A percentile compares a stretch with the other conserved stretches of the same genome.
Evolutionary conservation across 1,140 invertebrate genomes (phyloP).

Genomic region (Aporrectodea caliginosa): DNA sequence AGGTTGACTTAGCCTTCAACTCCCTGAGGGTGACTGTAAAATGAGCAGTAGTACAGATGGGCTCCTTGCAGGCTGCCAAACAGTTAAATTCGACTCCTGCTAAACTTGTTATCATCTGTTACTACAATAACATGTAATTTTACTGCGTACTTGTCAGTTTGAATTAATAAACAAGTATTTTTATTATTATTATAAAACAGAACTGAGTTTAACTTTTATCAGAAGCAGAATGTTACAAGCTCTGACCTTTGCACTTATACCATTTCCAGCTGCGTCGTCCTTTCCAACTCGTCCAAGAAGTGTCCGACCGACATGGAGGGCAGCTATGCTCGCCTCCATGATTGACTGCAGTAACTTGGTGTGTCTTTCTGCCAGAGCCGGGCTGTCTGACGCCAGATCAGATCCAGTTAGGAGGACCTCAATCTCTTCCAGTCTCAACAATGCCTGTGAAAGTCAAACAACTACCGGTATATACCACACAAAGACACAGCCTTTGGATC

Average conservation of each 20-base stretch:
- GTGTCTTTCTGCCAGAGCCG: constrained; percentile 66
- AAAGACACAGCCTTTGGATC: too few relatives aligned
- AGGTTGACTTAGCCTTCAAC: too few relatives aligned
- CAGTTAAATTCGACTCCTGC: too few relatives aligned
- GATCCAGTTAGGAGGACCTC: constrained; percentile 68
- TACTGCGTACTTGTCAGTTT: too few relatives aligned
- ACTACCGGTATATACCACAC: too few relatives aligned
- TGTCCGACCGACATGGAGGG: constrained; percentile 68
- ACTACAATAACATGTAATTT: too few relatives aligned
- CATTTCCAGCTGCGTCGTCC: constrained; percentile 65
- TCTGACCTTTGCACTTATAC: constrained; percentile 54
- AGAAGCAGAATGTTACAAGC: neutral
- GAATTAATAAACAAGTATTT: too few relatives aligned
- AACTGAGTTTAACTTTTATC: too few relatives aligned
- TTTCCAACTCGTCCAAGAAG: constrained; percentile 69
- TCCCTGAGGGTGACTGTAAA: too few relatives aligned
- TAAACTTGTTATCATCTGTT: too few relatives aligned
- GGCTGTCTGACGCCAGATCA: constrained; percentile 62
- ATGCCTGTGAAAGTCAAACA: constrained; percentile 58
- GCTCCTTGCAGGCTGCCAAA: too few relatives aligned
- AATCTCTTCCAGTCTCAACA: constrained; percentile 71
- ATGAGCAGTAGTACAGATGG: too few relatives aligned
- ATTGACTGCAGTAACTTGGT: constrained; percentile 63
- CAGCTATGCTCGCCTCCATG: constrained; percentile 65
- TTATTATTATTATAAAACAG: constrained; percentile 4